A percentile compares a stretch with the other conserved stretches of the same genome.
Evolutionary conservation across 1,140 invertebrate species (phyloP).

Genomic region (Papilio machaon): DNA sequence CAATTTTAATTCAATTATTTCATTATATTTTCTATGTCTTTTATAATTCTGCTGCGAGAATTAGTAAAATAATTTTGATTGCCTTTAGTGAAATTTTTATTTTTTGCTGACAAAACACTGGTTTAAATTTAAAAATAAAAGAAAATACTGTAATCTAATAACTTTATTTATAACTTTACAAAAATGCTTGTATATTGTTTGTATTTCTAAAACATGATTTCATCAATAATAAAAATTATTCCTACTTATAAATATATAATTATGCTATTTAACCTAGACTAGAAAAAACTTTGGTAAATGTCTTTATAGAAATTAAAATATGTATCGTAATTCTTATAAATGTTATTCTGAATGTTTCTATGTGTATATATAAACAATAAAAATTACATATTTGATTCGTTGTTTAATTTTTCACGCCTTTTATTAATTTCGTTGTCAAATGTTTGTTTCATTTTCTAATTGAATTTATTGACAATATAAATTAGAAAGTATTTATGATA

Average conservation of each 20-base stretch:
- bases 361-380: constrained; percentile 26
- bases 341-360: constrained; percentile 15
- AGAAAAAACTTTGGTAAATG: constrained; percentile 37
- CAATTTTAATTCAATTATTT: constrained; percentile 7
- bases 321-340: background rate
- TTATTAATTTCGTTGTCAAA: background rate
- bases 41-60: background rate
- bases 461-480: background rate
- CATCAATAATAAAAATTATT: background rate
- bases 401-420: constrained; percentile 6
- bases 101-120: background rate
- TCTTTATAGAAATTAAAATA: constrained; percentile 20
- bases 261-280: constrained; percentile 23
- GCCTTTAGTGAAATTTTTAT: background rate
- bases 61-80: background rate
- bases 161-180: constrained; percentile 2
- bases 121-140: background rate
- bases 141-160: background rate
- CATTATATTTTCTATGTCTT: background rate
- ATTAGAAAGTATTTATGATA: background rate
- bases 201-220: background rate
- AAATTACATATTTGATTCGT: background rate
- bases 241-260: constrained; percentile 16
- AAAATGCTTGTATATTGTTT: background rate
- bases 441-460: background rate